Conservation (phyloP, 2,888 invertebrate genomes). For the Cylindroiulus punctatus region DNA sequence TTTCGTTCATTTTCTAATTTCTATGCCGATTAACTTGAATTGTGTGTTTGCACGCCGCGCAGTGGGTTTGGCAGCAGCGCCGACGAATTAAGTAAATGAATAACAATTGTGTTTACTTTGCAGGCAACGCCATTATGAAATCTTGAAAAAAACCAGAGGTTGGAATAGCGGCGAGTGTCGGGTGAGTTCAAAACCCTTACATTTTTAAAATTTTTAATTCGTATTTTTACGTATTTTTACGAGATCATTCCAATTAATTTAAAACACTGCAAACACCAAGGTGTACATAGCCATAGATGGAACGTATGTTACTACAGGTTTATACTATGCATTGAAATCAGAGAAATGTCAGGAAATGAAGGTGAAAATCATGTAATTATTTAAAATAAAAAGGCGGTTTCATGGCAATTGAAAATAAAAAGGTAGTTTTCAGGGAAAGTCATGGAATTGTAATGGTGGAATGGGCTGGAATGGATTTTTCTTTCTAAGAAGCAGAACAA, state of each 20-base stretch:
- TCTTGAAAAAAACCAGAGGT: neutral
- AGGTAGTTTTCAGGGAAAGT: too few relatives aligned
- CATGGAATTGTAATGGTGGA: too few relatives aligned
- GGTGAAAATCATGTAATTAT: too few relatives aligned
- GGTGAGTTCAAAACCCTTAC: neutral
- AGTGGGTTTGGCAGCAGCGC: neutral
- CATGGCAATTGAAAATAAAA: too few relatives aligned
- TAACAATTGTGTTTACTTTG: slow-evolving; percentile 18
- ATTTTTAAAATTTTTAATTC: neutral
- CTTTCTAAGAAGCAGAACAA: too few relatives aligned
- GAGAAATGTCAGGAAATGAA: too few relatives aligned
- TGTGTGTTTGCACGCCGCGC: neutral
- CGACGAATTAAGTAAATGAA: neutral
- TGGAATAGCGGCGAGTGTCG: neutral
- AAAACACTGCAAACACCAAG: neutral
- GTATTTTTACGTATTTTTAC: neutral
- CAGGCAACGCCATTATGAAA: slow-evolving; percentile 8
- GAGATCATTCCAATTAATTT: too few relatives aligned
- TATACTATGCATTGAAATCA: too few relatives aligned
- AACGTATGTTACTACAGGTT: neutral
- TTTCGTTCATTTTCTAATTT: slow-evolving; percentile 18
- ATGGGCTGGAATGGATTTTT: too few relatives aligned
- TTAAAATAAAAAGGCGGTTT: too few relatives aligned
- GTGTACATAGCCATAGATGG: neutral
- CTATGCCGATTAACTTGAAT: slow-evolving; percentile 18